Evolutionary conservation across 92 coral and sea anemone genomes (phyloP), one percentile per base, ranked within the genome.

Genomic region (Scolanthus callimorphus): DNA sequence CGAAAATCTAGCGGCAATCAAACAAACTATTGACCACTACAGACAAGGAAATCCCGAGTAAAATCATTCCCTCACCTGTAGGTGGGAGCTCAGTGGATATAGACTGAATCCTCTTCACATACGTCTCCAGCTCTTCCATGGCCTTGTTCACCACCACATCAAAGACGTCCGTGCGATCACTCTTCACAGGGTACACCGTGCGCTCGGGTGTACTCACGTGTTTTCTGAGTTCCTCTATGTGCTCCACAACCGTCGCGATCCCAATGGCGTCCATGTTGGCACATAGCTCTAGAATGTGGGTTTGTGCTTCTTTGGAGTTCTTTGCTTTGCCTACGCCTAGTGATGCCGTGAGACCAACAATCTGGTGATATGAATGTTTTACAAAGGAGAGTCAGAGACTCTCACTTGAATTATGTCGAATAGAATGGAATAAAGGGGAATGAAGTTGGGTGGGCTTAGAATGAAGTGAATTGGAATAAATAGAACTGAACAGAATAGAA

Each of bases 251-350:
- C 2, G 96, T 87, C 15, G 90, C 82, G 17, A 87, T 74, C 17
- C 44, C 47, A 20, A 57, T 60, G 3, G 83, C 89, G 62, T 94
- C 94, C 11, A 92, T 62, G 57, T 89, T 92, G 3, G 94, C 85
- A 30, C 94, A 88, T 44, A 92, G 27, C 15, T 57, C 62, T 55
- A 94, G 50, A 24, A 94, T 81, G 59, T 94, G 94, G 9, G 84
- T 51, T 37, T 57, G 58, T 0, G 99, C 99, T 59, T 77, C 87
- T 13, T 29, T 39, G 28, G 62, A 31, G 2, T 71, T 65, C 56
- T 76, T 58, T 1, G 95, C 89, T 51, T 86, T 94, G 11, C 99
- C 99, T 56, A 90, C 86, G 39, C 99, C 99, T 13, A 94, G 92
- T 26, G 99, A 94, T 10, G 99, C 99, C 0, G 99, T 89, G 24